phyloP scores from a whole-genome alignment of 2,888 invertebrate species.

The Tyria jacobaeae region DNA sequence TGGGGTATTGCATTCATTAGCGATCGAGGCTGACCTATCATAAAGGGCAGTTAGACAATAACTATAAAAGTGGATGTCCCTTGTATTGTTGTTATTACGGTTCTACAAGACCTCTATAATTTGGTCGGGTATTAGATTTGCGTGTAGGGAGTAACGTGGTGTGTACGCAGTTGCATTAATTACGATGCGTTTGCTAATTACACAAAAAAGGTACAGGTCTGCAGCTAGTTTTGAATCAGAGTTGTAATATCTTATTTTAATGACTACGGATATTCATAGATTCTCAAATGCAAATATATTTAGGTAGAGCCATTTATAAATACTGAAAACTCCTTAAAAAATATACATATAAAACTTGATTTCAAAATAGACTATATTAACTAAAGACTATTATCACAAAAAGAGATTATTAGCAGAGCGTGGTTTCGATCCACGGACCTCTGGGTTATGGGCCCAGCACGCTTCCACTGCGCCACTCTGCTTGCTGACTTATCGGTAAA shows the following conservation, averaged over 20 bases:
- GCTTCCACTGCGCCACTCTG: conserved; percentile 94
- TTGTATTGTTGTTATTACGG: neutral
- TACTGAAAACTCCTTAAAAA: too few relatives aligned
- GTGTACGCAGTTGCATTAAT: neutral
- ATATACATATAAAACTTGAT: too few relatives aligned
- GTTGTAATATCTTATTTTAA: too few relatives aligned
- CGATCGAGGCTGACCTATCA: neutral
- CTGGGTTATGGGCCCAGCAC: conserved; percentile 95
- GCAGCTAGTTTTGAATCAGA: too few relatives aligned
- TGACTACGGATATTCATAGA: too few relatives aligned
- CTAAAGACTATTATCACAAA: neutral
- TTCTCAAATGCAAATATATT: too few relatives aligned
- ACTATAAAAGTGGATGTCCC: conserved; percentile 6
- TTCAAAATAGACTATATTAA: neutral
- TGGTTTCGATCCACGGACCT: conserved; percentile 96
- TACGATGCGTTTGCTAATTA: neutral
- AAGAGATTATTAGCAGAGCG: conserved; percentile 87
- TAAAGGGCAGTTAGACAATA: conserved; percentile 4
- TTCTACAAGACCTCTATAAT: neutral
- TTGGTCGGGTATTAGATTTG: neutral
- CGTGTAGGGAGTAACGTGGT: neutral
- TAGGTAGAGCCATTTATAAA: too few relatives aligned
- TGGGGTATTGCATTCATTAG: conserved; percentile 9
- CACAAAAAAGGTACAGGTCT: too few relatives aligned
- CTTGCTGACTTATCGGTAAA: conserved; percentile 60